Evolutionary conservation across 2,797 vertebrate genomes (phyloP).

Genomic region (Lophotriccus pileatus): DNA sequence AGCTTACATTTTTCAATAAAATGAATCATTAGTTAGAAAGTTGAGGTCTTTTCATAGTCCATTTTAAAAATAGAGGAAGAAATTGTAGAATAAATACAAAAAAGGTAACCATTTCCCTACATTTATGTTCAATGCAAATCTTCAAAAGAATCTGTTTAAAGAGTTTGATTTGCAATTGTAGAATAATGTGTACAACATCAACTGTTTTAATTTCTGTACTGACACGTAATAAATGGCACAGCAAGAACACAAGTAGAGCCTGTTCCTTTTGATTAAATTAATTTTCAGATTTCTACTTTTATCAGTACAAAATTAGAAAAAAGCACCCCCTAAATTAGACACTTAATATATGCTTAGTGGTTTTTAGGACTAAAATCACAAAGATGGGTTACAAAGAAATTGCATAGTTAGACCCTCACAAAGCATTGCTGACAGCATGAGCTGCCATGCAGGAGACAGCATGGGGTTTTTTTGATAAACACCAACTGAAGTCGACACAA

Average conservation of each 20-base stretch:
- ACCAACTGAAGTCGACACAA: neutral
- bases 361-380: neutral
- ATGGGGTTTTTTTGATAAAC: neutral
- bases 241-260: neutral
- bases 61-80: neutral
- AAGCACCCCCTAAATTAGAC: neutral
- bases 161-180: neutral
- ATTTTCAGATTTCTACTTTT: neutral
- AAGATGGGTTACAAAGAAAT: neutral
- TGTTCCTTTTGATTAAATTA: slow-evolving; percentile 8
- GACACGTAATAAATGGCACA: neutral
- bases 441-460: neutral
- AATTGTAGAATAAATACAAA: neutral
- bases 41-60: neutral
- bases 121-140: slow-evolving; percentile 9
- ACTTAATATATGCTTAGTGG: neutral
- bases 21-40: neutral
- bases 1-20: slow-evolving; percentile 43
- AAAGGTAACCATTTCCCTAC: neutral
- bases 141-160: neutral
- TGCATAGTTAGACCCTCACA: neutral
- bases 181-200: neutral
- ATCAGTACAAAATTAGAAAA: slow-evolving; percentile 9
- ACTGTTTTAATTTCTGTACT: neutral
- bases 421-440: neutral